These are phyloP conservation scores for Ia io DNA, from an alignment of 2,113 vertebrate species.

Conservation along the genomic window DNA sequence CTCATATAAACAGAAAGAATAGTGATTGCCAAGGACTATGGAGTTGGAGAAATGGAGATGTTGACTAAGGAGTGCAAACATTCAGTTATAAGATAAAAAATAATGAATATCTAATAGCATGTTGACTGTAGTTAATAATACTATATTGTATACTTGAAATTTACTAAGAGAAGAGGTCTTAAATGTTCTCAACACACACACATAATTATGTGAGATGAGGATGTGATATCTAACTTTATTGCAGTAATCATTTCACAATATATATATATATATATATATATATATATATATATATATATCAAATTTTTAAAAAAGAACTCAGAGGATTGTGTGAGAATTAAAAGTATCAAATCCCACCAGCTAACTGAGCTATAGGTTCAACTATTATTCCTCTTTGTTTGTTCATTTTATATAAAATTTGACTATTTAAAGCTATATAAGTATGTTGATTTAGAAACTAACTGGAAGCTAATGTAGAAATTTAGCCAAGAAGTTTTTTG, in stretches of 20 bases:
- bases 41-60: neutral
- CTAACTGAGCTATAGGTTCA: neutral
- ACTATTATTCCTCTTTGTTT: neutral
- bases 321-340: neutral
- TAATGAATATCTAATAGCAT: neutral
- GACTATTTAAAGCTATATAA: neutral
- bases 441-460: neutral
- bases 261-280: neutral
- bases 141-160: neutral
- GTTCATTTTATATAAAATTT: neutral
- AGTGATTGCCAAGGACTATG: neutral
- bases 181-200: neutral
- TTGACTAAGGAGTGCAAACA: neutral
- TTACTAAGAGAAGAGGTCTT: neutral
- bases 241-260: neutral
- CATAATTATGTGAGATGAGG: neutral
- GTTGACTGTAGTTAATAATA: neutral
- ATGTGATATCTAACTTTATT: neutral
- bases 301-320: neutral
- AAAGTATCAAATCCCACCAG: neutral
- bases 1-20: neutral
- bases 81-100: neutral
- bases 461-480: slow-evolving; percentile 28
- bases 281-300: neutral
- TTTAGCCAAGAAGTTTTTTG: slow-evolving; percentile 21